Percentiles rank a stretch among this genome's conserved stretches.
Conservation (phyloP, 2,888 invertebrate genomes). For the Zootermopsis nevadensis region DNA sequence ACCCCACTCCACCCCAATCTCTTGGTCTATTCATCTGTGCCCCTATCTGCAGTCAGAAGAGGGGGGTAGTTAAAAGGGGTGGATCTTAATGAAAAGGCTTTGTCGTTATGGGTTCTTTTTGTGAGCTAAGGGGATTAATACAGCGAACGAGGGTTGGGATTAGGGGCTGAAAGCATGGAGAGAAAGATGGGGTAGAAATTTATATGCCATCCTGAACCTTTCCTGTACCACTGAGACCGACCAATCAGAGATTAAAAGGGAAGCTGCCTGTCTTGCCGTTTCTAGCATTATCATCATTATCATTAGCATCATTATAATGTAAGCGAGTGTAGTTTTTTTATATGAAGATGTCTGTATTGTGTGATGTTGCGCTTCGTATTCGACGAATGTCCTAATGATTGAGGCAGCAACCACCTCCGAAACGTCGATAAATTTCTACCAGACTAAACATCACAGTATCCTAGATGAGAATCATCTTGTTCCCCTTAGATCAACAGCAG, state of each 20-base stretch:
- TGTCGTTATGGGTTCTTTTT: conserved; percentile 42
- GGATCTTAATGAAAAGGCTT: conserved; percentile 44
- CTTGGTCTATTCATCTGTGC: not conserved
- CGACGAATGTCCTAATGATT: too few relatives aligned
- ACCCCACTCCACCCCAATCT: conserved; percentile 13
- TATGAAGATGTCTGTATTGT: too few relatives aligned
- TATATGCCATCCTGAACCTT: not conserved
- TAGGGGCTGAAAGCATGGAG: conserved; percentile 12
- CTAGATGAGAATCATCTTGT: too few relatives aligned
- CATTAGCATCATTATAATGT: not conserved
- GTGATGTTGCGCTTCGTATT: too few relatives aligned
- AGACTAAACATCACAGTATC: too few relatives aligned
- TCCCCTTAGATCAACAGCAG: too few relatives aligned
- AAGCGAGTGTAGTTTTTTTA: too few relatives aligned
- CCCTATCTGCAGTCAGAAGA: not conserved
- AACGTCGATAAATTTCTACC: too few relatives aligned
- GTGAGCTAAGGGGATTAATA: conserved; percentile 47
- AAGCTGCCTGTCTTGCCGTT: not conserved
- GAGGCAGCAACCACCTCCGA: too few relatives aligned
- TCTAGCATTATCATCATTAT: not conserved
- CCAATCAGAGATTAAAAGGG: conserved; percentile 40
- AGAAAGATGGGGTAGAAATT: not conserved
- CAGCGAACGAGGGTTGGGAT: conserved; percentile 38
- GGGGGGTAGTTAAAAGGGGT: conserved; percentile 31
- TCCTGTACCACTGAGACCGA: conserved; percentile 28